These are phyloP conservation scores for Hemichromis elongatus DNA, from an alignment of 2,113 vertebrate species.

Conservation along the genomic window DNA sequence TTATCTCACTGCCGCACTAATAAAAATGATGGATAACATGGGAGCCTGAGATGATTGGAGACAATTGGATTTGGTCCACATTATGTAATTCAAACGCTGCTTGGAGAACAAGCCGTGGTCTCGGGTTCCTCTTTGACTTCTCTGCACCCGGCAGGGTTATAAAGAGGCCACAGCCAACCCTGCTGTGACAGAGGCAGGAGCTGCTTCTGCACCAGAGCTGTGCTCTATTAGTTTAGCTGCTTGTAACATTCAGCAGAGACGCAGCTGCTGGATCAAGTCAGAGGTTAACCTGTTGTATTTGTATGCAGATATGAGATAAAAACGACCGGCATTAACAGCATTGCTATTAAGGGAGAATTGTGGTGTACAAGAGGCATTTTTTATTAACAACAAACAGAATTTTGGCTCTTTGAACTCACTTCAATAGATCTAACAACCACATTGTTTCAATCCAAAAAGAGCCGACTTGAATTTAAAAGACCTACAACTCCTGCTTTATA, in stretches of 20 bases:
- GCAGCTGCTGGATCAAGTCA: background rate
- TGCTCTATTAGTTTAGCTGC: background rate
- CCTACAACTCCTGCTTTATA: background rate
- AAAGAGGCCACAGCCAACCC: constrained; percentile 36
- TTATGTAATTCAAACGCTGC: constrained; percentile 73
- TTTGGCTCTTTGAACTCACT: background rate
- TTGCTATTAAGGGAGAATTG: background rate
- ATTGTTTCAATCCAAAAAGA: background rate
- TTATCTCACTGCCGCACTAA: constrained; percentile 72
- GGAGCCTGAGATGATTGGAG: constrained; percentile 66
- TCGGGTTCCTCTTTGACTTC: constrained; percentile 57
- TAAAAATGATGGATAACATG: constrained; percentile 79
- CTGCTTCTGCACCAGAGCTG: background rate
- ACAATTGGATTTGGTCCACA: constrained; percentile 76
- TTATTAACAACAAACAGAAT: background rate
- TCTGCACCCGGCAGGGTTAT: constrained; percentile 37
- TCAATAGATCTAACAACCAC: background rate
- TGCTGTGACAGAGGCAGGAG: background rate
- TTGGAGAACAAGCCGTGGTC: constrained; percentile 55
- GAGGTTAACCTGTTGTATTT: background rate
- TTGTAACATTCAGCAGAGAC: background rate
- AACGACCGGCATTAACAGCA: background rate
- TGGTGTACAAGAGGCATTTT: background rate
- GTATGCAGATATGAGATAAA: background rate
- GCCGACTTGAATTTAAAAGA: background rate